These are phyloP conservation scores for Heliconius hewitsoni DNA, from an alignment of 1,140 invertebrate genomes.

Conservation along the genomic window DNA sequence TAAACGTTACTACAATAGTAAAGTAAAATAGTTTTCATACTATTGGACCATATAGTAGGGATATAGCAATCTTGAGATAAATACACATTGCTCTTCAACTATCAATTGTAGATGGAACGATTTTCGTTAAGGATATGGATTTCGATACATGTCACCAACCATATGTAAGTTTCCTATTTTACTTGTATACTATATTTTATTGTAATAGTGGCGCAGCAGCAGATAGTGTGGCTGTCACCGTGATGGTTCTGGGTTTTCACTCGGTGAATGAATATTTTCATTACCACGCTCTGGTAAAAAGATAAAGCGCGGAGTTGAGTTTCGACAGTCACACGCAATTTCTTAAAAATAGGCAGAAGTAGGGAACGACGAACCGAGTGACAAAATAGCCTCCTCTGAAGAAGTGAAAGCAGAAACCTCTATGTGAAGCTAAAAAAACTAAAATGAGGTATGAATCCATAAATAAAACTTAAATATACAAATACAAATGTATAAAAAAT, in stretches of 20 bases:
- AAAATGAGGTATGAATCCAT: too few relatives aligned
- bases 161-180: background rate
- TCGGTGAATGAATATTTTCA: background rate
- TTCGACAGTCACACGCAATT: background rate
- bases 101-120: conserved; percentile 19
- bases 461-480: too few relatives aligned
- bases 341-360: too few relatives aligned
- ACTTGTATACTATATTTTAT: too few relatives aligned
- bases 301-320: background rate
- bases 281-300: background rate
- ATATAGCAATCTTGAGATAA: conserved; percentile 2
- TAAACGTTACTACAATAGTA: background rate
- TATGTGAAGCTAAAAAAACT: too few relatives aligned
- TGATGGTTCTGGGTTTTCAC: background rate
- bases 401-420: too few relatives aligned
- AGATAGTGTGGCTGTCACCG: too few relatives aligned
- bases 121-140: background rate
- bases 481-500: too few relatives aligned
- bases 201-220: too few relatives aligned
- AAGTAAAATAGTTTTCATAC: background rate
- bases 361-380: too few relatives aligned
- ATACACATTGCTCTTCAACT: conserved; percentile 23
- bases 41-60: background rate
- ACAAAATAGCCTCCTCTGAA: too few relatives aligned
- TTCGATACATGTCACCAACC: background rate